A percentile compares a stretch with the other conserved stretches of the same genome.
These are phyloP conservation scores for Catocala sponsa DNA, from an alignment of 2,888 invertebrate genomes.

Conservation along the genomic window DNA sequence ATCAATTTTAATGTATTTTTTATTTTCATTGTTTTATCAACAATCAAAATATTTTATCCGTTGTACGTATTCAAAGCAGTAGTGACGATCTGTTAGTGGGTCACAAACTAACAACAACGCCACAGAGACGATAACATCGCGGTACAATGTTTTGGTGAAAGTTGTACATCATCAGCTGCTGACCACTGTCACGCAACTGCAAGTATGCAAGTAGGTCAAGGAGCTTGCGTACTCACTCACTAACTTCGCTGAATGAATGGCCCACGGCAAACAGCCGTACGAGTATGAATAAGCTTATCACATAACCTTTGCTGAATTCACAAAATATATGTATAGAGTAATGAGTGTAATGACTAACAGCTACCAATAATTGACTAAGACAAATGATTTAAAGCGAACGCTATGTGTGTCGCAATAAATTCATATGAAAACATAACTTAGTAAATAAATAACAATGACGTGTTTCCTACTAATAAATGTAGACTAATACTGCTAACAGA, in stretches of 20 bases:
- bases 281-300: conserved; percentile 50
- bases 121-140: conserved; percentile 50
- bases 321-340: conserved; percentile 28
- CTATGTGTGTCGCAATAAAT: conserved; percentile 24
- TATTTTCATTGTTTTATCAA: conserved; percentile 12
- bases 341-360: conserved; percentile 36
- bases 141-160: conserved; percentile 79
- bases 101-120: conserved; percentile 24
- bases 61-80: conserved; percentile 30
- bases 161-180: conserved; percentile 78
- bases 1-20: conserved; percentile 8
- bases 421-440: conserved; percentile 2
- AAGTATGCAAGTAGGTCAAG: conserved; percentile 82
- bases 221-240: conserved; percentile 73
- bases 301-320: conserved; percentile 34
- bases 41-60: conserved; percentile 10
- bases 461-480: background rate
- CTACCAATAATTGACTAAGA: conserved; percentile 18
- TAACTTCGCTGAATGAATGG: conserved; percentile 69
- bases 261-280: conserved; percentile 57
- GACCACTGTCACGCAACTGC: conserved; percentile 73
- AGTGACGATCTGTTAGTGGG: conserved; percentile 21
- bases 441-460: conserved; percentile 6
- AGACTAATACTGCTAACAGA: background rate
- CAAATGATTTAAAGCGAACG: conserved; percentile 27